These are phyloP conservation scores for Gallinago media DNA, from an alignment of 2,113 vertebrate species.

Conservation along the genomic window DNA sequence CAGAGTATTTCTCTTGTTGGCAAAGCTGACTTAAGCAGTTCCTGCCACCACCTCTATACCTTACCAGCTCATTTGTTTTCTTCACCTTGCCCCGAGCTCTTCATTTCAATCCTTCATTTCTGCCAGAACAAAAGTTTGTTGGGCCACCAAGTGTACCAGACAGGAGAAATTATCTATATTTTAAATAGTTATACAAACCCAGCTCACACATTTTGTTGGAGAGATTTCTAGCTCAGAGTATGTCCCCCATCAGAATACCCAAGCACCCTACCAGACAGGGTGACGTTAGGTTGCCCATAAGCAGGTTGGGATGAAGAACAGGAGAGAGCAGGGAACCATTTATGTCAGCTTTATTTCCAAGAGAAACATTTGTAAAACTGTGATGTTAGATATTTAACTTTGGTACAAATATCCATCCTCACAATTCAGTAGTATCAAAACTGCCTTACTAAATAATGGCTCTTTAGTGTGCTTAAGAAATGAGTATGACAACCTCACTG, in stretches of 20 bases:
- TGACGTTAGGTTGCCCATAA: neutral
- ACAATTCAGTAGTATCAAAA: neutral
- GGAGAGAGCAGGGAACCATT: neutral
- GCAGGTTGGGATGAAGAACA: neutral
- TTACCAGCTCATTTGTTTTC: constrained; percentile 10
- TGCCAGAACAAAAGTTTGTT: neutral
- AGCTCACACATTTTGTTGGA: neutral
- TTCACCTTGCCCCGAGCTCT: constrained; percentile 43
- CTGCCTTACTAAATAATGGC: neutral
- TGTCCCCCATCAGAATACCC: neutral
- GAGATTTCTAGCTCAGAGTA: neutral
- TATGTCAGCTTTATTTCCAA: neutral
- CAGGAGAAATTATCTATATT: neutral
- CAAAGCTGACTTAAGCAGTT: constrained; percentile 58
- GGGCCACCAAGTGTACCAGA: neutral
- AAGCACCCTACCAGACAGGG: neutral
- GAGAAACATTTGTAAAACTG: neutral
- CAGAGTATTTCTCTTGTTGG: constrained; percentile 42
- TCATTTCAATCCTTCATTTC: neutral
- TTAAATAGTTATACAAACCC: neutral
- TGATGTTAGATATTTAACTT: neutral
- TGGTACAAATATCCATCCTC: neutral
- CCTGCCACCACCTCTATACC: constrained; percentile 7
- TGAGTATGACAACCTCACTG: neutral
- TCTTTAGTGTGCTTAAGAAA: neutral